These are phyloP conservation scores for Heliothis virescens DNA, from an alignment of 1,140 invertebrate species.

Conservation along the genomic window DNA sequence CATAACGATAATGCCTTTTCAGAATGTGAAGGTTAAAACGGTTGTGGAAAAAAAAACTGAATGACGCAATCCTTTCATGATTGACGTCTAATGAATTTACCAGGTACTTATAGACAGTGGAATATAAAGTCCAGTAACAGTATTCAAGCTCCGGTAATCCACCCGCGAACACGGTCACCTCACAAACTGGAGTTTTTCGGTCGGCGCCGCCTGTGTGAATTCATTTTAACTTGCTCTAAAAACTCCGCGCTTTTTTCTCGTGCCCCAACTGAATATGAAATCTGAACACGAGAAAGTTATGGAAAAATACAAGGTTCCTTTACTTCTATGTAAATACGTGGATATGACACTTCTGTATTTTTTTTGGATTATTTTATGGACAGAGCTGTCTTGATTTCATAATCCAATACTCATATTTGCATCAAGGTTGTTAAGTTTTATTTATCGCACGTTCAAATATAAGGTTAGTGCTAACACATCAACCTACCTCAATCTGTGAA, in stretches of 20 bases:
- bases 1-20: too few relatives aligned
- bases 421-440: too few relatives aligned
- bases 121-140: too few relatives aligned
- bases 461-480: too few relatives aligned
- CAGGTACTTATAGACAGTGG: too few relatives aligned
- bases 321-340: conserved; percentile 17
- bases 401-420: too few relatives aligned
- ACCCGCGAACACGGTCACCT: conserved; percentile 26
- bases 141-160: not conserved
- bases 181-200: conserved; percentile 21
- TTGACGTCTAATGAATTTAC: too few relatives aligned
- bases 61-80: too few relatives aligned
- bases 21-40: too few relatives aligned
- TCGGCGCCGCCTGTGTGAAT: conserved; percentile 52
- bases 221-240: conserved; percentile 59
- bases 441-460: too few relatives aligned
- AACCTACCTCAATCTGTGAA: too few relatives aligned
- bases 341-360: not conserved
- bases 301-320: conserved; percentile 37
- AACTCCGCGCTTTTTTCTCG: conserved; percentile 53
- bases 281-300: conserved; percentile 55
- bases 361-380: not conserved
- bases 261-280: conserved; percentile 54
- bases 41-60: too few relatives aligned
- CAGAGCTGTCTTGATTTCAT: not conserved